A percentile compares a stretch with the other conserved stretches of the same genome.
Conservation (phyloP, 2,113 vertebrate genomes). For the Platysteira castanea region DNA sequence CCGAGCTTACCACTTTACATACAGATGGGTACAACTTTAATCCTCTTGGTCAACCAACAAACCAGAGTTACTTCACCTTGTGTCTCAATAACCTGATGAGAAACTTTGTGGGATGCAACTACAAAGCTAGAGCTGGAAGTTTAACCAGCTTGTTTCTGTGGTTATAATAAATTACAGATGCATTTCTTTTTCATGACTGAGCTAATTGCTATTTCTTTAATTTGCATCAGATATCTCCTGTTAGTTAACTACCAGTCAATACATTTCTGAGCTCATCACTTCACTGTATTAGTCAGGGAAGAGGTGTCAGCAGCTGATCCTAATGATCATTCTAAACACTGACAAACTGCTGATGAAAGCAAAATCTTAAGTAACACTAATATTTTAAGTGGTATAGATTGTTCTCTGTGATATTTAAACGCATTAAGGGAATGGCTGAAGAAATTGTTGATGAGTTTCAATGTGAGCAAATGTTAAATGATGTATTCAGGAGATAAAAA, state of each 20-base stretch:
- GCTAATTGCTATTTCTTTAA: neutral
- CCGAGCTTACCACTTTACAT: neutral
- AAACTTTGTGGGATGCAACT: neutral
- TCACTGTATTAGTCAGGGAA: neutral
- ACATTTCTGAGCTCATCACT: neutral
- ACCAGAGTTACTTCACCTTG: neutral
- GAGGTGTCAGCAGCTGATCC: neutral
- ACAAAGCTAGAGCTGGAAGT: neutral
- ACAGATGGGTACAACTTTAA: neutral
- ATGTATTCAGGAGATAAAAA: neutral
- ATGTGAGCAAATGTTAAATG: neutral
- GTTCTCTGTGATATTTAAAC: slow-evolving; percentile 13
- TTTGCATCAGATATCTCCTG: neutral
- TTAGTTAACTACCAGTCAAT: neutral
- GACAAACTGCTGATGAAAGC: neutral
- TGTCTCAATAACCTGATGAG: neutral
- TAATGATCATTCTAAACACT: neutral
- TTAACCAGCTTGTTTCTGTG: neutral
- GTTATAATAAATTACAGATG: neutral
- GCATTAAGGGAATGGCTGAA: neutral
- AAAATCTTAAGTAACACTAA: neutral
- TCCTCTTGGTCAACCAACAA: neutral
- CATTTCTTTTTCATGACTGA: neutral
- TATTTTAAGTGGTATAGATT: slow-evolving; percentile 38
- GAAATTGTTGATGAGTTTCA: slow-evolving; percentile 1